A percentile compares a stretch with the other conserved stretches of the same genome.
Evolutionary conservation across 2,888 invertebrate species (phyloP).

Genomic region (Timandra comae): DNA sequence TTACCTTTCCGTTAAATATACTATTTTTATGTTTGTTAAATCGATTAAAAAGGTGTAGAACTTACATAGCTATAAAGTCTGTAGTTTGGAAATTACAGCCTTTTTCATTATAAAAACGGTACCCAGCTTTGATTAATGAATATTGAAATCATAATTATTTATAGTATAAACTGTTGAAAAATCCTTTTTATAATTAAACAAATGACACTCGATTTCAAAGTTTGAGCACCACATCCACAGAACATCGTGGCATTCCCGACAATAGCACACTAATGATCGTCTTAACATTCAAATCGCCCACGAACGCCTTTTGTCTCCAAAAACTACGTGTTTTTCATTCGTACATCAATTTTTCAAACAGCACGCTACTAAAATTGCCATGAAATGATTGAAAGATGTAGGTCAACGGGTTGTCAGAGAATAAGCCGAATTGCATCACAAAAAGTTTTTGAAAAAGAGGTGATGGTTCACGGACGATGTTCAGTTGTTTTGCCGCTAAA

Average conservation of each 20-base stretch:
- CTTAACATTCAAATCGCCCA: constrained; percentile 72
- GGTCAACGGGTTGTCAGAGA: constrained; percentile 56
- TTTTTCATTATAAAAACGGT: too few species aligned
- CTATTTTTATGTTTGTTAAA: too few species aligned
- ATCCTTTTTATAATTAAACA: too few species aligned
- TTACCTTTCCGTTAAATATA: too few species aligned
- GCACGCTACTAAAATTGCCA: constrained; percentile 46
- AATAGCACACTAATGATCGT: constrained; percentile 69
- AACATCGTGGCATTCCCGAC: constrained; percentile 53
- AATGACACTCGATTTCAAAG: constrained; percentile 18
- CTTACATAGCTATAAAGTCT: too few species aligned
- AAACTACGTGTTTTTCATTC: constrained; percentile 58
- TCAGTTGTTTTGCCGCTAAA: constrained; percentile 43
- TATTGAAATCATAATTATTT: too few species aligned
- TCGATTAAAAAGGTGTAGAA: too few species aligned
- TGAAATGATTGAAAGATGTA: constrained; percentile 60
- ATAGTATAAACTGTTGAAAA: too few species aligned
- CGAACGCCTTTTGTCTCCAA: constrained; percentile 67
- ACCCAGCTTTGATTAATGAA: too few species aligned
- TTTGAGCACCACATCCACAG: constrained; percentile 46
- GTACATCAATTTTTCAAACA: constrained; percentile 65
- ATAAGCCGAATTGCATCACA: constrained; percentile 40
- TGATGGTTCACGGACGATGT: constrained; percentile 45
- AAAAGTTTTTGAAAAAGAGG: constrained; percentile 36
- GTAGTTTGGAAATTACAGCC: too few species aligned